phyloP scores from a whole-genome alignment of 2,113 vertebrate genomes.

The Excalfactoria chinensis region DNA sequence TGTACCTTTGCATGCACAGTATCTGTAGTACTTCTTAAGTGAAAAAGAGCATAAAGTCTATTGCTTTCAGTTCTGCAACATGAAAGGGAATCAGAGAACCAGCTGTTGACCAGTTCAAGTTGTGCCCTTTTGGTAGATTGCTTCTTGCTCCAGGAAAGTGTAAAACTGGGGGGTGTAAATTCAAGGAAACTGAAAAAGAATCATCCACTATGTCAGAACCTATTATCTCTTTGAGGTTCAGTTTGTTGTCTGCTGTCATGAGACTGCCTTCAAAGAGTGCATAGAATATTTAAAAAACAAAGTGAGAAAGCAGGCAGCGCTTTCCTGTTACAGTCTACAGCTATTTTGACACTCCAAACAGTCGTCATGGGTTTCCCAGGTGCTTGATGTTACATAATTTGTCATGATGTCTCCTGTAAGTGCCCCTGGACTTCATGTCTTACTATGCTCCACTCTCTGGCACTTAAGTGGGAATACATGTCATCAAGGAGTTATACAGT shows the following conservation, averaged over 20 bases:
- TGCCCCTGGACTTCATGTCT: constrained; percentile 26
- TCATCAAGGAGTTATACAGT: background rate
- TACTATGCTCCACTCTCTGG: background rate
- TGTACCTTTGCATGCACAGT: background rate
- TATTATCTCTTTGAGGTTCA: constrained; percentile 47
- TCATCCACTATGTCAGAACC: constrained; percentile 9
- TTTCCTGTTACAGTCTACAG: constrained; percentile 26
- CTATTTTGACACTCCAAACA: constrained; percentile 51
- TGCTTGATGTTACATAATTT: constrained; percentile 48
- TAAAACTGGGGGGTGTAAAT: constrained; percentile 39
- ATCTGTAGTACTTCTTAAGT: constrained; percentile 11
- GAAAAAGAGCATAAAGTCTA: background rate
- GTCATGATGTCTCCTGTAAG: constrained; percentile 16
- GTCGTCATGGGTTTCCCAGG: constrained; percentile 19
- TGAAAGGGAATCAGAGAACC: constrained; percentile 24
- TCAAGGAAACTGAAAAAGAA: constrained; percentile 4
- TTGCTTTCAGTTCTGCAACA: background rate
- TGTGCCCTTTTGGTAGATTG: constrained; percentile 19
- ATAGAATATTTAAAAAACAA: constrained; percentile 60
- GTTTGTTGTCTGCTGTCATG: constrained; percentile 62
- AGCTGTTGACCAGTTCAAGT: constrained; percentile 50
- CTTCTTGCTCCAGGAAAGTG: background rate
- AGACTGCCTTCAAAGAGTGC: constrained; percentile 57
- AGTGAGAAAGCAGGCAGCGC: constrained; percentile 36
- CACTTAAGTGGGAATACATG: background rate